These are phyloP conservation scores for Percopsis omiscomaycus DNA, from an alignment of 2,797 vertebrate species.

Conservation along the genomic window DNA sequence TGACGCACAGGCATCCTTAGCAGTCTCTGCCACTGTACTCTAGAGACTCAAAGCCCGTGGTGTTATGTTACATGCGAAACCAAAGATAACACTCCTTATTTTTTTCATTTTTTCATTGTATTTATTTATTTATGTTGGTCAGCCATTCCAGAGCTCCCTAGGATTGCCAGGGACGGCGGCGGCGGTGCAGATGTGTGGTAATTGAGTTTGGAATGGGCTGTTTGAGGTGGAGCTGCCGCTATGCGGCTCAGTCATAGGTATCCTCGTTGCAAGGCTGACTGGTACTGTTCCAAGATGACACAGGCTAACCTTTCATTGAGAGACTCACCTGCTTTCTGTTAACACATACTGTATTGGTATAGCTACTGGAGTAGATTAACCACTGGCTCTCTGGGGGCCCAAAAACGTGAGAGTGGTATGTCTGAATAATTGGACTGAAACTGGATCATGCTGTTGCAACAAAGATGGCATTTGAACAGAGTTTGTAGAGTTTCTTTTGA, in stretches of 20 bases:
- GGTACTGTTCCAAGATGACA: slow-evolving; percentile 43
- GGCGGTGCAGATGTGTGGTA: slow-evolving; percentile 65
- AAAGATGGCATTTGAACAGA: too few species aligned
- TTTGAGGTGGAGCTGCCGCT: slow-evolving; percentile 64
- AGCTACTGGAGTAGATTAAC: slow-evolving; percentile 45
- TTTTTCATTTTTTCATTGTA: slow-evolving; percentile 2
- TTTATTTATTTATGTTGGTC: slow-evolving; percentile 27
- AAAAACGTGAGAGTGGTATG: too few species aligned
- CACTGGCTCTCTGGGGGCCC: slow-evolving; percentile 1
- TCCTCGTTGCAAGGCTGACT: slow-evolving; percentile 38
- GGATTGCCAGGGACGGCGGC: slow-evolving; percentile 47
- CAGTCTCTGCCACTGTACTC: slow-evolving; percentile 49
- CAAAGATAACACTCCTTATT: slow-evolving; percentile 52
- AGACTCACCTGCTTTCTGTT: slow-evolving; percentile 30
- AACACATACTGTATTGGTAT: slow-evolving; percentile 18
- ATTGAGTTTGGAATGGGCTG: slow-evolving; percentile 69
- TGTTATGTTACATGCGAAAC: slow-evolving; percentile 58
- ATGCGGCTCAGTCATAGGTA: slow-evolving; percentile 59
- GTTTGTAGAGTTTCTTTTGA: too few species aligned
- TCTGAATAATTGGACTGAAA: too few species aligned
- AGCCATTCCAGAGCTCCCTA: slow-evolving; percentile 39
- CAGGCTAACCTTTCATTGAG: slow-evolving; percentile 30
- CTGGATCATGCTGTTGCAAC: too few species aligned
- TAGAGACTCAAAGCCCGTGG: slow-evolving; percentile 55
- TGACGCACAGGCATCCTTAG: slow-evolving; percentile 69